These are phyloP conservation scores for Canis aureus DNA, from an alignment of 2,113 vertebrate species.

Conservation along the genomic window DNA sequence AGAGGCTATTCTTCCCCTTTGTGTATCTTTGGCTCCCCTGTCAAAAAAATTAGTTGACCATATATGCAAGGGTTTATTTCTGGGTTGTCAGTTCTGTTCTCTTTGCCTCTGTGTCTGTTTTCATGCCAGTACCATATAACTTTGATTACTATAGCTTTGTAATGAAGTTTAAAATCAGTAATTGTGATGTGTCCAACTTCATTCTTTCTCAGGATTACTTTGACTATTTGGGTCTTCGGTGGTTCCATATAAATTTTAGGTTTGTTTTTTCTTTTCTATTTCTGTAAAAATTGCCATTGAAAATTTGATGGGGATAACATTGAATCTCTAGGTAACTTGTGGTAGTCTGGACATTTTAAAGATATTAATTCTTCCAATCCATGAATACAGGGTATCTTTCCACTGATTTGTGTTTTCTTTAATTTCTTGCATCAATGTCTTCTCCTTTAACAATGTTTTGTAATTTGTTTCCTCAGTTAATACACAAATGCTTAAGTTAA, in stretches of 20 bases:
- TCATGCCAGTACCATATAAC: neutral
- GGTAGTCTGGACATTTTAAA: neutral
- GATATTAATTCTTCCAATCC: neutral
- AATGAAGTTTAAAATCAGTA: neutral
- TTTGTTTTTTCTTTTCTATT: neutral
- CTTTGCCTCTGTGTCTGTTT: neutral
- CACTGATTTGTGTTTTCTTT: neutral
- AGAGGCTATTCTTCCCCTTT: neutral
- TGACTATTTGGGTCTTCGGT: neutral
- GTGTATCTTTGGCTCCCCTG: neutral
- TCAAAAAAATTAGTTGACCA: neutral
- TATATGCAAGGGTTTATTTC: neutral
- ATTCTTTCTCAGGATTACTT: neutral
- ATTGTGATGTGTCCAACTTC: neutral
- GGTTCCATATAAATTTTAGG: neutral
- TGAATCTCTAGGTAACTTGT: neutral
- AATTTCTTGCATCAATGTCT: neutral
- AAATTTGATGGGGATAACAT: neutral
- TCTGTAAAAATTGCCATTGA: neutral
- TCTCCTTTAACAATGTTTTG: neutral
- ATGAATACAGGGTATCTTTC: neutral
- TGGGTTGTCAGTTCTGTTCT: neutral
- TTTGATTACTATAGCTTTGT: neutral
- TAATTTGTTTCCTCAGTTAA: conserved; percentile 13
- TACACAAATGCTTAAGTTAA: neutral